These are phyloP conservation scores for Apodemus speciosus DNA, from an alignment of 2,113 vertebrate genomes.

Conservation along the genomic window DNA sequence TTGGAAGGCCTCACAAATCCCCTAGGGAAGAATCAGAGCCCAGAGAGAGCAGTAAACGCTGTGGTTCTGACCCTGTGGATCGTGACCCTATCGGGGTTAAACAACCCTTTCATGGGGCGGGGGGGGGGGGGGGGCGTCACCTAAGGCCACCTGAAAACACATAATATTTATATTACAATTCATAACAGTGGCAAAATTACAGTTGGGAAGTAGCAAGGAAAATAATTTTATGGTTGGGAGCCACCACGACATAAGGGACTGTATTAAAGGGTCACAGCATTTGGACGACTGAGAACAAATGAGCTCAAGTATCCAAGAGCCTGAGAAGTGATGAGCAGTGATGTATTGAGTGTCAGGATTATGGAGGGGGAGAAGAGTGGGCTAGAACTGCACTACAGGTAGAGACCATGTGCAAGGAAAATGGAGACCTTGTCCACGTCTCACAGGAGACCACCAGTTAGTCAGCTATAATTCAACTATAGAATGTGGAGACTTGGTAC, in stretches of 20 bases:
- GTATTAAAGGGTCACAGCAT: background rate
- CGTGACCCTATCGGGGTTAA: no score
- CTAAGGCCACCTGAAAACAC: background rate
- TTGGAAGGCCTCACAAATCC: background rate
- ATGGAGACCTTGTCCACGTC: background rate
- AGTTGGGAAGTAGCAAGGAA: background rate
- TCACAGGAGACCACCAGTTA: background rate
- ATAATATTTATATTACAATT: background rate
- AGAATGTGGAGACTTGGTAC: accelerated
- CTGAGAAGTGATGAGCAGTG: background rate
- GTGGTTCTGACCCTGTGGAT: background rate
- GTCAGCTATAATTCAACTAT: background rate
- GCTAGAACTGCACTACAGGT: background rate
- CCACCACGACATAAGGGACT: background rate
- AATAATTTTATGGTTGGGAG: background rate
- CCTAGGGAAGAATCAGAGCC: background rate
- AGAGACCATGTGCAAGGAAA: background rate
- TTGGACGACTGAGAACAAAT: background rate
- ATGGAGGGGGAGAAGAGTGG: no score
- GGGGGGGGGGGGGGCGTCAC: no score
- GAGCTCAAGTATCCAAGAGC: background rate
- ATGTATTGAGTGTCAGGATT: background rate
- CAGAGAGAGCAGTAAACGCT: background rate
- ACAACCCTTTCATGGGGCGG: background rate
- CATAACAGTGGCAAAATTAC: background rate